These are phyloP conservation scores for Synergus umbraculus DNA, from an alignment of 2,888 invertebrate genomes.

Conservation along the genomic window DNA sequence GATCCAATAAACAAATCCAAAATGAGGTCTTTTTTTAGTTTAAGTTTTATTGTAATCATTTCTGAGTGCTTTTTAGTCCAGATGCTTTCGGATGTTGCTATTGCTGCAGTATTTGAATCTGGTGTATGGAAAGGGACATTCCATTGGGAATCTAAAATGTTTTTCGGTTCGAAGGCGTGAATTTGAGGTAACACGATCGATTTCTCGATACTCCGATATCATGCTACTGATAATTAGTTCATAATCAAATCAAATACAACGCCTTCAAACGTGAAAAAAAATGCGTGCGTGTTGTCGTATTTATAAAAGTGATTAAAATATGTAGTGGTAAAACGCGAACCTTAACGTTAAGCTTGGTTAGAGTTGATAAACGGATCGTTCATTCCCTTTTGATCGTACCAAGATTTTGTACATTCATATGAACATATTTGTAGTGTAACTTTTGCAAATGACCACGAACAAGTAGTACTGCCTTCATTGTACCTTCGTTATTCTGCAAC, in stretches of 20 bases:
- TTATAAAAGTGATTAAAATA: constrained; percentile 34
- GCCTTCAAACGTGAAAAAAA: constrained; percentile 39
- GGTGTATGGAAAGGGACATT: constrained; percentile 14
- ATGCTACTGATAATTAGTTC: constrained; percentile 23
- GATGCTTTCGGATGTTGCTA: constrained; percentile 40
- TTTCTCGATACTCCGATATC: constrained; percentile 37
- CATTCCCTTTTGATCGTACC: constrained; percentile 70
- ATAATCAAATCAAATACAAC: constrained; percentile 34
- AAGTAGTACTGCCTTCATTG: constrained; percentile 23
- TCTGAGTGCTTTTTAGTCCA: constrained; percentile 33
- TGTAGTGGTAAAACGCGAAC: constrained; percentile 19
- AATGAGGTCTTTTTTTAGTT: constrained; percentile 9
- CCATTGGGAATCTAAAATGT: constrained; percentile 28
- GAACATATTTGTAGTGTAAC: constrained; percentile 43
- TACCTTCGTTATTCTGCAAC: constrained; percentile 31
- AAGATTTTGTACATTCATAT: constrained; percentile 77
- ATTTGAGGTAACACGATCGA: constrained; percentile 17
- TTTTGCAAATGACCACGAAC: constrained; percentile 36
- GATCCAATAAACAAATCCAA: not conserved
- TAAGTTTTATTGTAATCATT: constrained; percentile 23
- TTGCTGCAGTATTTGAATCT: constrained; percentile 39
- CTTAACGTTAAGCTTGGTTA: constrained; percentile 30
- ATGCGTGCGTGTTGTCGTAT: constrained; percentile 37
- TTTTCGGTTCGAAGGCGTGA: constrained; percentile 36
- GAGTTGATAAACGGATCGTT: constrained; percentile 61